Conservation (phyloP, 2,888 invertebrate species). For the Troglohyphantes excavatus region DNA sequence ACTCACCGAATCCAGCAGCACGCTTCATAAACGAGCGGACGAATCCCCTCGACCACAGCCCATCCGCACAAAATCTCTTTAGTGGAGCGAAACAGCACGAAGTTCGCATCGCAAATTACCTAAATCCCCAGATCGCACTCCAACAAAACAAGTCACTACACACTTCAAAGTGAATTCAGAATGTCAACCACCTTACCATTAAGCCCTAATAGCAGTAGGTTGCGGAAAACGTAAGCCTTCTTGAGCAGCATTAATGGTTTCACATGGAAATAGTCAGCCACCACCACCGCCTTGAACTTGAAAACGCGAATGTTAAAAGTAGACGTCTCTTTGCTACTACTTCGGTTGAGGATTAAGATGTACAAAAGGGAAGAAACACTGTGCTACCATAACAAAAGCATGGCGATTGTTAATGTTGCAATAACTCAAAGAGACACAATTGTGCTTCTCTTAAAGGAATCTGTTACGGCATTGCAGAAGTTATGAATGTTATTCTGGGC, state of each 20-base stretch:
- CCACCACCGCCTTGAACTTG: not conserved
- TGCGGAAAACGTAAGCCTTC: slow-evolving; percentile 28
- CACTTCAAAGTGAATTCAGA: not conserved
- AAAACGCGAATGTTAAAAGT: not conserved
- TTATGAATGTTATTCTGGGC: slow-evolving; percentile 27
- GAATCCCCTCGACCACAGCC: slow-evolving; percentile 59
- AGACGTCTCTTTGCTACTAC: not conserved
- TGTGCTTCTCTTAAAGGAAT: slow-evolving; percentile 36
- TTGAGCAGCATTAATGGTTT: slow-evolving; percentile 10
- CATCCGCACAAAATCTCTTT: slow-evolving; percentile 45
- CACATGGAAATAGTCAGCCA: not conserved
- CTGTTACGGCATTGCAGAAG: slow-evolving; percentile 29
- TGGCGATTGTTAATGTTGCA: slow-evolving; percentile 21
- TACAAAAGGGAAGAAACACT: not conserved
- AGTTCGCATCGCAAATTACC: slow-evolving; percentile 46
- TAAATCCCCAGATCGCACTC: slow-evolving; percentile 14
- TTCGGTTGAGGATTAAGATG: not conserved
- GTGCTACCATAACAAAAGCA: slow-evolving; percentile 8
- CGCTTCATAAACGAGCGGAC: slow-evolving; percentile 55
- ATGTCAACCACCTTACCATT: slow-evolving; percentile 8
- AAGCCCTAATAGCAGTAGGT: not conserved
- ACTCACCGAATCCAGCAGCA: slow-evolving; percentile 58
- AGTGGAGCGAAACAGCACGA: slow-evolving; percentile 62
- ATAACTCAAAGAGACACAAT: slow-evolving; percentile 27
- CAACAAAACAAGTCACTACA: slow-evolving; percentile 4